Percentiles rank a stretch among this genome's conserved stretches.
phyloP scores from a whole-genome alignment of 2,113 vertebrate species.

The Myocastor coypus region DNA sequence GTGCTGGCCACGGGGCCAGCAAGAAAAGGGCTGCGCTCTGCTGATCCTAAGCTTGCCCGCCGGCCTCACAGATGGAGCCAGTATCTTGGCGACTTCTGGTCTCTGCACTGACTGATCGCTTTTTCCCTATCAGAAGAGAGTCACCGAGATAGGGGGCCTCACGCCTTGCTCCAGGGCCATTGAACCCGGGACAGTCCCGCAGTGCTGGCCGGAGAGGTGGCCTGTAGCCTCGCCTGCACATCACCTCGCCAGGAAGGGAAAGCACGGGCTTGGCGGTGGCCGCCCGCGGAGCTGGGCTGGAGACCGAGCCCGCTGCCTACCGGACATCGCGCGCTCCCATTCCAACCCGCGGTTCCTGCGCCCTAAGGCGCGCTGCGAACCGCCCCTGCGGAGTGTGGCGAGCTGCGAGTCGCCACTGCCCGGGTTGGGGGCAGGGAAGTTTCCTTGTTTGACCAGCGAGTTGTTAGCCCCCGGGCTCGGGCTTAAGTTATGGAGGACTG shows the following conservation, averaged over 20 bases:
- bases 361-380: conserved; percentile 26
- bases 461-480: conserved; percentile 2
- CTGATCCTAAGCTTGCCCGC: conserved; percentile 4
- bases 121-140: conserved; percentile 71
- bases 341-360: conserved; percentile 34
- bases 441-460: neutral
- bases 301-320: neutral
- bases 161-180: neutral
- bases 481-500: neutral
- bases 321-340: neutral
- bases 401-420: neutral
- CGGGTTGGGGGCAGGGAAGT: neutral
- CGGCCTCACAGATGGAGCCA: conserved; percentile 26
- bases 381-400: neutral
- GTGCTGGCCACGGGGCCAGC: neutral
- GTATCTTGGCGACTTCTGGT: conserved; percentile 36
- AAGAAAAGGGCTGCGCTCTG: neutral
- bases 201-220: neutral
- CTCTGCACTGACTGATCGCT: conserved; percentile 49
- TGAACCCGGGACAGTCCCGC: neutral
- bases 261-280: neutral
- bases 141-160: conserved; percentile 57
- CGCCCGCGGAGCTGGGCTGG: neutral
- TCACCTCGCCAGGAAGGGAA: neutral
- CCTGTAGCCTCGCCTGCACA: neutral